Base-by-base conservation (phyloP, 2,113 vertebrate genomes). In the Phalacrocorax carbo region DNA sequence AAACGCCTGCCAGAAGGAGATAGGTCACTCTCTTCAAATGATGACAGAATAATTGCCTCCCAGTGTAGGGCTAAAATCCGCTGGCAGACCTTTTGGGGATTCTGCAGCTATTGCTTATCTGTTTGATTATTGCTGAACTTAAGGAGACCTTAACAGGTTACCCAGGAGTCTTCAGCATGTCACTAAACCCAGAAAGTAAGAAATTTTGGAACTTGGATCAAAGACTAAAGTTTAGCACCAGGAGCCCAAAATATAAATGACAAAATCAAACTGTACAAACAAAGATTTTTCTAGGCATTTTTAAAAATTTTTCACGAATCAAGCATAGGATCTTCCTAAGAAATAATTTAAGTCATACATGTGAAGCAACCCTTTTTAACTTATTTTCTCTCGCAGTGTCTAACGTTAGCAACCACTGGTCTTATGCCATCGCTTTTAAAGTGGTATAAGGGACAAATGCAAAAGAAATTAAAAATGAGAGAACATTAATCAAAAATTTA, bases 11-110 rank as follows among this genome's bases (percentile, higher is more conserved):
- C 94, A 96, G 90, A 96, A 97, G 21, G 68, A 93, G 82, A 93
- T 44, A 96, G 94, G 87, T 93, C 92, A 81, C 66, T 85, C 64
- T 90, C 85, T 96, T 93, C 80, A 92, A 82, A 92, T 90, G 68
- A 96, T 97, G 95, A 73, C 88, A 97, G 77, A 94, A 89, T 96
- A 95, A 96, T 96, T 98, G 38, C 65, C 69, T 97, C 94, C 88
- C 80, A 51, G 57, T 86, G 77, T 86, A 94, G 79, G 68, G 36
- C 80, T 97, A 83, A 91, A 95, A 73, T 93, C 77, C 90, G 44
- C 94, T 94, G 94, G 85, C 58, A 95, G 94, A 97, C 22, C 38
- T 95, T 97, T 62, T 5, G 21, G 68, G 71, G n/a, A 70, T 93
- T 95, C 86, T 88, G 52, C 68, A 94, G 82, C 36, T 96, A 92